Conservation (phyloP, 2,888 invertebrate species). For the Rosalia funebris region DNA sequence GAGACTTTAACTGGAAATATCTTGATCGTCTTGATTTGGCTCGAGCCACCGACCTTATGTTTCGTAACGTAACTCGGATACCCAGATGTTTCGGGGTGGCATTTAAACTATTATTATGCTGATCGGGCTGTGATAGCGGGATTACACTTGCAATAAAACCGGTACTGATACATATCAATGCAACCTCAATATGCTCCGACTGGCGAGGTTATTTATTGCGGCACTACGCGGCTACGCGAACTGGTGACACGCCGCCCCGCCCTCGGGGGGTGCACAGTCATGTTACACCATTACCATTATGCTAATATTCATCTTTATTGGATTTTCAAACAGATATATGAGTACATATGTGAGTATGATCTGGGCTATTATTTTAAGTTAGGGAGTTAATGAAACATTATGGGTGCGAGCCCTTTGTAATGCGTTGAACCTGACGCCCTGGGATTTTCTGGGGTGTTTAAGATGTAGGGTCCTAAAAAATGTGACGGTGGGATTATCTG, state of each 20-base stretch:
- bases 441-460: slow-evolving; percentile 3
- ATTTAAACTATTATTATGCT: slow-evolving; percentile 65
- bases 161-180: slow-evolving; percentile 64
- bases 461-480: not conserved
- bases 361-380: slow-evolving; percentile 49
- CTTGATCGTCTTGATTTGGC: slow-evolving; percentile 5
- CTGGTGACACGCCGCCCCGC: slow-evolving; percentile 57
- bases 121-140: slow-evolving; percentile 65
- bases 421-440: not conserved
- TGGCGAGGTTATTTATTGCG: slow-evolving; percentile 59
- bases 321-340: slow-evolving; percentile 50
- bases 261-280: slow-evolving; percentile 43
- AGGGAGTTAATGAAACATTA: slow-evolving; percentile 49
- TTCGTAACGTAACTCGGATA: slow-evolving; percentile 35
- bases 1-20: no score
- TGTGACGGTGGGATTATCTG: not conserved
- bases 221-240: slow-evolving; percentile 48
- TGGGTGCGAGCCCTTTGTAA: slow-evolving; percentile 37
- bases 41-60: not conserved
- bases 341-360: slow-evolving; percentile 51
- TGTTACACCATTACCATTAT: slow-evolving; percentile 48
- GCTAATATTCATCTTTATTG: slow-evolving; percentile 54
- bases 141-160: slow-evolving; percentile 66
- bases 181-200: slow-evolving; percentile 64
- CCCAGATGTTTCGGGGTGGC: slow-evolving; percentile 61